A percentile compares a stretch with the other conserved stretches of the same genome.
Conservation (phyloP, 2,888 invertebrate genomes). For the Pelosia muscerda region DNA sequence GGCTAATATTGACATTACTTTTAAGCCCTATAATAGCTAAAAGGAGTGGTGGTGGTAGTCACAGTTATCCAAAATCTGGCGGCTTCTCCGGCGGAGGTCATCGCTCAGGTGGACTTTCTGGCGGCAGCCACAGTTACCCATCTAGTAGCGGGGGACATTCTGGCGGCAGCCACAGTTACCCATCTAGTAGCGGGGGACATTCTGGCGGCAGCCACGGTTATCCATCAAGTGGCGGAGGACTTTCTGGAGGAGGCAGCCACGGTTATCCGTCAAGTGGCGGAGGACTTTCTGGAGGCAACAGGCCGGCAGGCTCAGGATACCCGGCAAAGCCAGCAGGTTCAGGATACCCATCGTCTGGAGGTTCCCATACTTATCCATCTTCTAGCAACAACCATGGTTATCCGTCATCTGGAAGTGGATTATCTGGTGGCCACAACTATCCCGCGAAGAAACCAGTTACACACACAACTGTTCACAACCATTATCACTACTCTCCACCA, state of each 20-base stretch:
- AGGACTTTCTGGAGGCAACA: conserved; percentile 19
- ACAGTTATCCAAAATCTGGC: conserved; percentile 64
- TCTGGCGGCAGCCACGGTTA: conserved; percentile 43
- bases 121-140: conserved; percentile 51
- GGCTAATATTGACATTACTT: conserved; percentile 57
- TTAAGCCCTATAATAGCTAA: conserved; percentile 57
- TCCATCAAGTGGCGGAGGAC: neutral
- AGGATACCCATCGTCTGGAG: conserved; percentile 36
- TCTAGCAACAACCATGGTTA: conserved; percentile 47
- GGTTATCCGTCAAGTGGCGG: conserved; percentile 1
- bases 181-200: conserved; percentile 36
- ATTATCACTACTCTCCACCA: conserved; percentile 77
- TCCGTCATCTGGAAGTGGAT: conserved; percentile 51
- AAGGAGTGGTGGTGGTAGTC: conserved; percentile 54
- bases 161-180: conserved; percentile 54
- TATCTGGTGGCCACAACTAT: conserved; percentile 36
- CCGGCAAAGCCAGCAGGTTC: conserved; percentile 45
- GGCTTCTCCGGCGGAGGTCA: conserved; percentile 55
- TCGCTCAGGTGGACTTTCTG: conserved; percentile 44
- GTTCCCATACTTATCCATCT: conserved; percentile 47
- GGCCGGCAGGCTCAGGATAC: conserved; percentile 50
- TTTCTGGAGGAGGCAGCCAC: conserved; percentile 8
- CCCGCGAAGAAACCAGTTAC: conserved; percentile 47
- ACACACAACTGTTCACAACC: conserved; percentile 67
- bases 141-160: conserved; percentile 52